Evolutionary conservation across 2,888 invertebrate species (phyloP).

Genomic region (Orthonevra nobilis): DNA sequence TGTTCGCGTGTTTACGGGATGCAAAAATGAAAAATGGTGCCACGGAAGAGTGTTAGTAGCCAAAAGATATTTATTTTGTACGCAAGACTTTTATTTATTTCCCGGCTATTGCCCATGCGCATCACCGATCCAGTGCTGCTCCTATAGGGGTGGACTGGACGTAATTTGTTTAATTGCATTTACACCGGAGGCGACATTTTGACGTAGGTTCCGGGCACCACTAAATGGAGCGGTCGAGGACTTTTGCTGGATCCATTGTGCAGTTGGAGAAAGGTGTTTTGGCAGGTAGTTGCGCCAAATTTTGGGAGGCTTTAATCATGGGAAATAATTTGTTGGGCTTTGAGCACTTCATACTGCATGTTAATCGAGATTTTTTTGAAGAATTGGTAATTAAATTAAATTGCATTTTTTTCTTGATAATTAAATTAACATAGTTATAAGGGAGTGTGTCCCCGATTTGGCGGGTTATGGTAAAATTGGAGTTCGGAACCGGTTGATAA

Average conservation of each 20-base stretch:
- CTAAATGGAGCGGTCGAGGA: constrained; percentile 50
- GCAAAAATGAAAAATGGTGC: constrained; percentile 72
- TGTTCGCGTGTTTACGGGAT: constrained; percentile 47
- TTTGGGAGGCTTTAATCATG: constrained; percentile 35
- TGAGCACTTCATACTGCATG: background rate
- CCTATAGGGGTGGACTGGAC: constrained; percentile 74
- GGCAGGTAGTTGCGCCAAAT: background rate
- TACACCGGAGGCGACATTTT: constrained; percentile 78
- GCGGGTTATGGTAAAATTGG: too few species aligned
- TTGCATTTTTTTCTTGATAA: too few species aligned
- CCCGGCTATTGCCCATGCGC: constrained; percentile 12
- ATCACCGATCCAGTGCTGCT: constrained; percentile 12
- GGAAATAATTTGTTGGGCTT: constrained; percentile 31
- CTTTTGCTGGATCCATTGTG: constrained; percentile 16
- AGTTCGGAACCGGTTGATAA: too few species aligned
- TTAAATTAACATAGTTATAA: constrained; percentile 55
- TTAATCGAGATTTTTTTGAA: constrained; percentile 32
- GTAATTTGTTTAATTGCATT: constrained; percentile 80
- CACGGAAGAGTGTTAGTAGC: constrained; percentile 70
- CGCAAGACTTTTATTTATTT: constrained; percentile 51
- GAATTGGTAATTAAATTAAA: constrained; percentile 61
- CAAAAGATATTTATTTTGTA: constrained; percentile 72
- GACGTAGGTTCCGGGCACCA: constrained; percentile 76
- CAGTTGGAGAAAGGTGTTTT: constrained; percentile 63
- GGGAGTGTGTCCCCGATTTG: constrained; percentile 28